Evolutionary conservation across 2,113 vertebrate species (phyloP), one percentile per base, ranked within the genome.

Genomic region (Zingel zingel): DNA sequence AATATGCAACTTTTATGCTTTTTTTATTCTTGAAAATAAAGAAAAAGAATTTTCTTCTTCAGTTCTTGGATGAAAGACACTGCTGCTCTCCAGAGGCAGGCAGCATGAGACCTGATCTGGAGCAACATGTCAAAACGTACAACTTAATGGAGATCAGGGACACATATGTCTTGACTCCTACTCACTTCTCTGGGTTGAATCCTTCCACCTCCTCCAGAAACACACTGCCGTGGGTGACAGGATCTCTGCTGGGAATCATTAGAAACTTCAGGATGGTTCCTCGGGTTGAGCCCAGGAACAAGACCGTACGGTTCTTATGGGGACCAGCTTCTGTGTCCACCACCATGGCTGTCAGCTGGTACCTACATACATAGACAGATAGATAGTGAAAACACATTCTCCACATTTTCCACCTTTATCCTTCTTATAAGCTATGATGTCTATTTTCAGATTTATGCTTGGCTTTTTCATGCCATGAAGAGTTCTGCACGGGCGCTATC

Each of bases 181-280:
- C 94, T 85, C 92, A 97, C 98, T 96, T 99, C 75, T 99, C 97
- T 0, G 97, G 96, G 67, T 97, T 96, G 92, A 97, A 99, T 73
- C 97, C 98, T 92, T 99, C 97, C 56, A 99, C 97, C 89, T 99
- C 98, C 92, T 99, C 98, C 86, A 99, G 94, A 77, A 99, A 96
- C 62, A 98, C 50, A 5, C 95, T 97, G 90, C 92, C 93, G 90
- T 93, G 96, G 57, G 94, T 94, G 0, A 93, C 89, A 0, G 93
- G 81, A 84, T 93, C 97, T 85, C 95, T 82, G 0, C 92, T 96
- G 87, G 97, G 95, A 61, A 93, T 86, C 89, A 99, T 94, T 15
- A 99, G 96, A 89, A 99, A 99, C 85, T 99, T 99, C 85, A 99
- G 97, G 81, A 99, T 68, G 0, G 97, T 98, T 86, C 98, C 98